phyloP scores from a whole-genome alignment of 2,797 vertebrate genomes.

The Gypaetus barbatus region DNA sequence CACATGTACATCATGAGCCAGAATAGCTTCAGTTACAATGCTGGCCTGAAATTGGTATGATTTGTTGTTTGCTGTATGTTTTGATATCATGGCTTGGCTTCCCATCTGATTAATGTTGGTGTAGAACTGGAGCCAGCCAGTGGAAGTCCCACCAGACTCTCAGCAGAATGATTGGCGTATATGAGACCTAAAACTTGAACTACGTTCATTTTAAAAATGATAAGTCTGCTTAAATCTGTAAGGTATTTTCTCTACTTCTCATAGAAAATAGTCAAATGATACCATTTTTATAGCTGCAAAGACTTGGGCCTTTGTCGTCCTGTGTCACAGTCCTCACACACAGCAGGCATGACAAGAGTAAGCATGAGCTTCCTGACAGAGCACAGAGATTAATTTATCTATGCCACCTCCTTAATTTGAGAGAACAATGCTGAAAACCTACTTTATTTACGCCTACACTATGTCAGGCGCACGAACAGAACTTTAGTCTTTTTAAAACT shows the following conservation, averaged over 20 bases:
- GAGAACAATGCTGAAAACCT: constrained; percentile 64
- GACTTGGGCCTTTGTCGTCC: neutral
- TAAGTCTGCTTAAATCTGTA: neutral
- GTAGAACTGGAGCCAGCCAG: neutral
- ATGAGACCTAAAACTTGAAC: neutral
- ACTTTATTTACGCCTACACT: constrained; percentile 57
- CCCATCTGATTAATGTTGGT: neutral
- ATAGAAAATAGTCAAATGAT: neutral
- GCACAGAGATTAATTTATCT: constrained; percentile 56
- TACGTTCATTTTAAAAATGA: neutral
- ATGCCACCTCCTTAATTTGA: constrained; percentile 50
- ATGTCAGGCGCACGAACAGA: constrained; percentile 55
- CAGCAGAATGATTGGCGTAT: neutral
- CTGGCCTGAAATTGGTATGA: neutral
- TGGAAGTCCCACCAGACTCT: neutral
- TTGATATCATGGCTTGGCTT: neutral
- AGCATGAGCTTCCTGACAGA: constrained; percentile 53
- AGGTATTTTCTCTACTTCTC: neutral
- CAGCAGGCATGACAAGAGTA: constrained; percentile 16
- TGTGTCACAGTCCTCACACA: neutral
- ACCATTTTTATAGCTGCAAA: neutral
- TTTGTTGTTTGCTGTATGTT: neutral
- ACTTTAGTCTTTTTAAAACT: constrained; percentile 47
- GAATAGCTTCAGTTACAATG: neutral
- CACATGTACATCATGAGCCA: neutral